A percentile compares a stretch with the other conserved stretches of the same genome.
These are phyloP conservation scores for Napeogenes sylphis DNA, from an alignment of 2,888 invertebrate genomes.

Conservation along the genomic window DNA sequence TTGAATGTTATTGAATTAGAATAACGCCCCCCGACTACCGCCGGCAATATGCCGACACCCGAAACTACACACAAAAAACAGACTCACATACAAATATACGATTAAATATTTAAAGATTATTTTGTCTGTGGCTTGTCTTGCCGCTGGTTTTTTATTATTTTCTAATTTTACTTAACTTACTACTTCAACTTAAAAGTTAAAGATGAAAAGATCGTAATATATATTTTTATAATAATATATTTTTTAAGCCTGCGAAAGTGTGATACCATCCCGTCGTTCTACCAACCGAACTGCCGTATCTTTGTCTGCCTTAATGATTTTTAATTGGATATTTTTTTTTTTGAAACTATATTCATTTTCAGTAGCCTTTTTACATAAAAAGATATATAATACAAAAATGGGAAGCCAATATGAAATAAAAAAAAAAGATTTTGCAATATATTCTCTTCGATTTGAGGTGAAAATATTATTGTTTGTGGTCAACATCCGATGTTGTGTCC, in stretches of 20 bases:
- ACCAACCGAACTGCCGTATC: too few relatives aligned
- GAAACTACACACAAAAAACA: conserved; percentile 2
- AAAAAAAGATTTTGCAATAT: conserved; percentile 17
- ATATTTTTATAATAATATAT: too few relatives aligned
- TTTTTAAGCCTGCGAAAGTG: too few relatives aligned
- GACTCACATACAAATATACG: background rate
- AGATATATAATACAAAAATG: background rate
- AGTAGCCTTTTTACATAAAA: too few relatives aligned
- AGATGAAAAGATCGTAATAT: too few relatives aligned
- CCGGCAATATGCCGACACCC: conserved; percentile 6
- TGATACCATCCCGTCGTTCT: too few relatives aligned
- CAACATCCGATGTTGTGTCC: conserved; percentile 18
- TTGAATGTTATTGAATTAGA: conserved; percentile 73
- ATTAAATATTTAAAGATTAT: conserved; percentile 4
- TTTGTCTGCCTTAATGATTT: too few relatives aligned
- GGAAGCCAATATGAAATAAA: conserved; percentile 3
- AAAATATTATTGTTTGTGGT: conserved; percentile 31
- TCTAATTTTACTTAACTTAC: background rate
- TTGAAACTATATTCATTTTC: too few relatives aligned
- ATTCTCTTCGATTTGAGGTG: conserved; percentile 18
- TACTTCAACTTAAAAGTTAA: too few relatives aligned
- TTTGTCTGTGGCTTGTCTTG: background rate
- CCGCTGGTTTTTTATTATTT: too few relatives aligned
- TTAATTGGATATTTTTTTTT: too few relatives aligned
- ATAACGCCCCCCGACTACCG: conserved; percentile 39